phyloP scores from a whole-genome alignment of 2,113 vertebrate species.

The Garra rufa region DNA sequence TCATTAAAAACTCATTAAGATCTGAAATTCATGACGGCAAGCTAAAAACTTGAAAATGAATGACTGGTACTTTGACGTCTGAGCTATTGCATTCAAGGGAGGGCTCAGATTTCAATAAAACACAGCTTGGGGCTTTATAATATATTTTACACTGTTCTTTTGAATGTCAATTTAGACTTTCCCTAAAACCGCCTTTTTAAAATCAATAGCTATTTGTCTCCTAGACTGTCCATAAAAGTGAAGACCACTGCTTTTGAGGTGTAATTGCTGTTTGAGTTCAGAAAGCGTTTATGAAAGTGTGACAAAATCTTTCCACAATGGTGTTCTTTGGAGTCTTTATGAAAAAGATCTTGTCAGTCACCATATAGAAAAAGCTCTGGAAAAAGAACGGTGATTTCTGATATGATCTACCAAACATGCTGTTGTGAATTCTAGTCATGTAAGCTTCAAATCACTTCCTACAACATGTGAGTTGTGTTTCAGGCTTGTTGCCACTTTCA shows the following conservation, averaged over 20 bases:
- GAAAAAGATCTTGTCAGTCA: neutral
- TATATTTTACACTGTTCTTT: neutral
- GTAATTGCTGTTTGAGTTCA: neutral
- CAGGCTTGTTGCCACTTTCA: neutral
- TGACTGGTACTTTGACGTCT: constrained; percentile 27
- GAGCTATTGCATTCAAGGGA: constrained; percentile 23
- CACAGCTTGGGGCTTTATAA: constrained; percentile 6
- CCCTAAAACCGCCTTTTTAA: neutral
- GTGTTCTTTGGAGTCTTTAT: constrained; percentile 2
- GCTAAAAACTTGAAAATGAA: constrained; percentile 10
- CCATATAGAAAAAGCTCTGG: neutral
- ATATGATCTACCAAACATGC: neutral
- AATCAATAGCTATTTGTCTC: neutral
- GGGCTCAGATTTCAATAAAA: neutral
- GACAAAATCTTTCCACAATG: neutral
- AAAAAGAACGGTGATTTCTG: neutral
- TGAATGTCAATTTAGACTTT: neutral
- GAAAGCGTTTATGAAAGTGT: neutral
- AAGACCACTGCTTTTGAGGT: constrained; percentile 3
- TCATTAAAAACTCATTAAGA: constrained; percentile 51
- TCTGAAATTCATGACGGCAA: constrained; percentile 42
- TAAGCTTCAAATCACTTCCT: neutral
- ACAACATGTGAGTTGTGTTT: neutral
- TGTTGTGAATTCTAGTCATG: neutral
- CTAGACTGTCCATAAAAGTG: neutral